Evolutionary conservation across 1,140 invertebrate genomes (phyloP).

Genomic region (Drosophila ficusphila): DNA sequence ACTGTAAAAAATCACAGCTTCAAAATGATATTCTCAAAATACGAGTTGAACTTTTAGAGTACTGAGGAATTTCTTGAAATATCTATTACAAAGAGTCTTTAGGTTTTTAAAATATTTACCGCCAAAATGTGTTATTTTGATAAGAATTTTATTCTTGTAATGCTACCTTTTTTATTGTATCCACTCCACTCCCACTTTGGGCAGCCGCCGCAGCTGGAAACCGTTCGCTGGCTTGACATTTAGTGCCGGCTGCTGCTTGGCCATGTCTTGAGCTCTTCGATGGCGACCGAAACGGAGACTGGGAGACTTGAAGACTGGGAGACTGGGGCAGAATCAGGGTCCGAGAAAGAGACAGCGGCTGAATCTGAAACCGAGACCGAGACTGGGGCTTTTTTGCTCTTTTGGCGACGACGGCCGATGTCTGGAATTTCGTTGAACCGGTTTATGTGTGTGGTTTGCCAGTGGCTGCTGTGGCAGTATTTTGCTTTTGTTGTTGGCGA

Average conservation of each 20-base stretch:
- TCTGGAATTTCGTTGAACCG: conserved; percentile 72
- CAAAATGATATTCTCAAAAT: too few relatives aligned
- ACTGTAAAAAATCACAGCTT: conserved; percentile 2
- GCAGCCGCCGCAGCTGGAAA: conserved; percentile 14
- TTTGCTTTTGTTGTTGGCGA: conserved; percentile 45
- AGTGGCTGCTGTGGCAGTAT: conserved; percentile 37
- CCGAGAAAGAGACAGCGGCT: neutral
- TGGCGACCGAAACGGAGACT: conserved; percentile 23
- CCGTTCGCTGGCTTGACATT: conserved; percentile 68
- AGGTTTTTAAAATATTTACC: neutral
- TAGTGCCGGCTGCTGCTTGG: conserved; percentile 59
- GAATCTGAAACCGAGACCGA: conserved; percentile 9
- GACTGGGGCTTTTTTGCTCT: conserved; percentile 18
- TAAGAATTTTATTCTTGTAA: neutral
- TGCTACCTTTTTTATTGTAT: neutral
- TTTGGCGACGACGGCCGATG: conserved; percentile 41
- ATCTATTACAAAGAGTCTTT: too few relatives aligned
- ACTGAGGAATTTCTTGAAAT: neutral
- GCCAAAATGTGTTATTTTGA: neutral
- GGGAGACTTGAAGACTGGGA: too few relatives aligned
- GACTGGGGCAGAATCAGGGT: conserved; percentile 25
- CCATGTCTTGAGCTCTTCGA: conserved; percentile 34
- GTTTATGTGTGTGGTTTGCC: conserved; percentile 56
- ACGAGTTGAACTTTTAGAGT: too few relatives aligned
- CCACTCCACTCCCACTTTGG: neutral